A percentile compares a stretch with the other conserved stretches of the same genome.
These are phyloP conservation scores for Taphrorychus bicolor DNA, from an alignment of 2,888 invertebrate genomes.

Conservation along the genomic window DNA sequence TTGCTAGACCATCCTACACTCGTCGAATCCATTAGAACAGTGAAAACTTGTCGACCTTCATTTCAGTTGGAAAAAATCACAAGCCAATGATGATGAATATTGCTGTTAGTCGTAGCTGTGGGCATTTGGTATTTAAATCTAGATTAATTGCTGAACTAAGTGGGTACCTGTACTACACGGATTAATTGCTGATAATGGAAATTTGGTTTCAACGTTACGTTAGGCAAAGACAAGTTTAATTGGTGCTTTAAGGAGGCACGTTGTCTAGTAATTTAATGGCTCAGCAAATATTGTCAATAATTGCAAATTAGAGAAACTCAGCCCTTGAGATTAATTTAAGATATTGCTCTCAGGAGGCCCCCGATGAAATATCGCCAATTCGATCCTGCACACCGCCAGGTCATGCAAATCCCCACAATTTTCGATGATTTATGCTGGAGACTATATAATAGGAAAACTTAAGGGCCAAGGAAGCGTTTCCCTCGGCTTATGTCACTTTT, in stretches of 20 bases:
- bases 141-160: too few relatives aligned
- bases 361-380: neutral
- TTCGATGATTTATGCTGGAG: constrained; percentile 20
- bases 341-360: neutral
- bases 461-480: constrained; percentile 19
- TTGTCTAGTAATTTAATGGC: too few relatives aligned
- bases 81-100: neutral
- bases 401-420: constrained; percentile 12
- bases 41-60: constrained; percentile 4
- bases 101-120: neutral
- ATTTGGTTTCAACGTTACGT: neutral
- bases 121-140: too few relatives aligned
- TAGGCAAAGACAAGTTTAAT: too few relatives aligned
- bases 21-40: neutral
- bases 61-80: neutral
- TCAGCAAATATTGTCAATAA: neutral
- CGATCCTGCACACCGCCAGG: neutral
- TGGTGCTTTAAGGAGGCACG: neutral
- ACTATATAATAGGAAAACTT: constrained; percentile 22
- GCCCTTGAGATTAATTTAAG: neutral
- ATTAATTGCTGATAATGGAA: neutral
- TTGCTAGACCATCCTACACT: constrained; percentile 1
- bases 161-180: too few relatives aligned
- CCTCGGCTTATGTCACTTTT: constrained; percentile 26
- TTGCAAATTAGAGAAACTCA: neutral